Conservation (phyloP, 2,113 vertebrate genomes). For the Chloropsis hardwickii region DNA sequence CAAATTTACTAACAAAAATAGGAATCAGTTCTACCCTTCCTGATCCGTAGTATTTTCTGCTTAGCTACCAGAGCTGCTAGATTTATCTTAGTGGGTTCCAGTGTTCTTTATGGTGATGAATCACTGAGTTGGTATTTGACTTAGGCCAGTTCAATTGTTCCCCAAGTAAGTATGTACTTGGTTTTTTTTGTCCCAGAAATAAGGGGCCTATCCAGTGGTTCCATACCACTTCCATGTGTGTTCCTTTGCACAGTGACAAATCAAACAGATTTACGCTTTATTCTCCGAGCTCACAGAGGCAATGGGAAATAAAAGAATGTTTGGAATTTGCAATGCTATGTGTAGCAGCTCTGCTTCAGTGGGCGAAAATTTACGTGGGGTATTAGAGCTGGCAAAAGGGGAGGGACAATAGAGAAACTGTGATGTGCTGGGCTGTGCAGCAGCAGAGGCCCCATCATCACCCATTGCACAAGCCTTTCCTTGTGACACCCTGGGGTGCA, state of each 20-base stretch:
- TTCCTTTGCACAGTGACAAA: neutral
- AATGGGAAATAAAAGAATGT: neutral
- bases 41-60: neutral
- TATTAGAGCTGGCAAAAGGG: conserved; percentile 22
- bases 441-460: neutral
- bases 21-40: neutral
- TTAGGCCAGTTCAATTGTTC: neutral
- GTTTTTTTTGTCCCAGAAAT: neutral
- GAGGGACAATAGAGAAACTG: neutral
- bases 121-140: neutral
- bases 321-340: conserved; percentile 50
- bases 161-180: neutral
- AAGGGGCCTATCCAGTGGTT: neutral
- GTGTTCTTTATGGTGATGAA: neutral
- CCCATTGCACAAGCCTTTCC: neutral
- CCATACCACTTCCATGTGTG: neutral
- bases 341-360: conserved; percentile 47
- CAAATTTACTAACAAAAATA: neutral
- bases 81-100: neutral
- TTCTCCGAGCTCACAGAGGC: neutral
- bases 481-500: neutral
- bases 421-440: neutral
- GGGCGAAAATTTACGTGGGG: conserved; percentile 30
- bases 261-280: neutral
- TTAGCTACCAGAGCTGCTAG: neutral